These are phyloP conservation scores for Pristionchus mayeri DNA, from an alignment of 2,888 invertebrate genomes.

Conservation along the genomic window DNA sequence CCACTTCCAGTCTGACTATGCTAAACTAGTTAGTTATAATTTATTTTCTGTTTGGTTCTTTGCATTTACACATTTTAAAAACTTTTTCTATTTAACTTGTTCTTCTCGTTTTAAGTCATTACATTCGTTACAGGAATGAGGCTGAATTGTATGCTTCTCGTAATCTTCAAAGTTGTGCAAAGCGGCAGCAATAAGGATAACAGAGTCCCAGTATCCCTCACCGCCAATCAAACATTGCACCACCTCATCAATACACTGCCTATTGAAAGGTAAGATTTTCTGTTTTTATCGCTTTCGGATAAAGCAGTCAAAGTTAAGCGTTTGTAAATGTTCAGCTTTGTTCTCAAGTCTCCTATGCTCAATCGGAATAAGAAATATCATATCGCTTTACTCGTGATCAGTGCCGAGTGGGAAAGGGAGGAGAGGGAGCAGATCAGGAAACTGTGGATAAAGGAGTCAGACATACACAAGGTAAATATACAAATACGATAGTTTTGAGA, in stretches of 20 bases:
- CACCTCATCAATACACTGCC: not conserved
- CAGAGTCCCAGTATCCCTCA: too few species aligned
- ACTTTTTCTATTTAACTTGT: too few species aligned
- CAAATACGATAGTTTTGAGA: not conserved
- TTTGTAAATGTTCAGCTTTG: not conserved
- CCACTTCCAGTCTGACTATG: too few species aligned
- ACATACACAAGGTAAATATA: not conserved
- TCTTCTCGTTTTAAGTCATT: too few species aligned
- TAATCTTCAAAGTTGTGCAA: too few species aligned
- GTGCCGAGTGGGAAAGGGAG: not conserved
- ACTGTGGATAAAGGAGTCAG: not conserved
- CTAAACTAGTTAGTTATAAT: too few species aligned
- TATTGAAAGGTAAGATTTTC: not conserved
- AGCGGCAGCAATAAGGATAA: too few species aligned
- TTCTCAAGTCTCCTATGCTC: not conserved
- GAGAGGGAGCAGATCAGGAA: not conserved
- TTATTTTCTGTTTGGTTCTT: too few species aligned
- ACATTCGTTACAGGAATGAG: too few species aligned
- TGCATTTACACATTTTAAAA: too few species aligned
- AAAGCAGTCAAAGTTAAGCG: not conserved
- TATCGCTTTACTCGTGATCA: not conserved
- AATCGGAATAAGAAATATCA: not conserved
- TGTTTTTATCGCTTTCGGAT: not conserved
- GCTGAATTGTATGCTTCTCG: too few species aligned
- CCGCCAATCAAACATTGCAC: not conserved